Percentiles rank a stretch among this genome's conserved stretches.
phyloP scores from a whole-genome alignment of 2,888 invertebrate genomes.

The Stratiomys singularior region DNA sequence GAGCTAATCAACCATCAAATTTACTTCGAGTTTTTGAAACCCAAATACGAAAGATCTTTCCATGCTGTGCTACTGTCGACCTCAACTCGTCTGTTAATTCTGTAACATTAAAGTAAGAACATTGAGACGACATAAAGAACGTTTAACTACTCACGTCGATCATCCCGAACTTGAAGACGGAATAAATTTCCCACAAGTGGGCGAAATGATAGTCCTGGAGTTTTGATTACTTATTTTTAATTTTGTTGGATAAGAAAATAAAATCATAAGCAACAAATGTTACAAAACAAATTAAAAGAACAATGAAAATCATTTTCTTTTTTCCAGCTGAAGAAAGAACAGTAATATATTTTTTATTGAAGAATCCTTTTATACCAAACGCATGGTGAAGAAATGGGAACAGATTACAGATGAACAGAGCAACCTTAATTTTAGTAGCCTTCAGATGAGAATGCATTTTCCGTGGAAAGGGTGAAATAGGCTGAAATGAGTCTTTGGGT shows the following conservation, averaged over 20 bases:
- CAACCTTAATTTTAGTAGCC: too few relatives aligned
- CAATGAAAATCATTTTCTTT: too few relatives aligned
- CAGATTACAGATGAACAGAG: too few relatives aligned
- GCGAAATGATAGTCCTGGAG: constrained; percentile 58
- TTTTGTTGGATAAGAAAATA: not conserved
- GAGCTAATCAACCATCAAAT: too few relatives aligned
- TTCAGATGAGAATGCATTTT: too few relatives aligned
- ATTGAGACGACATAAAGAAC: not conserved
- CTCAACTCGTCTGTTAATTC: not conserved
- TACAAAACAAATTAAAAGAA: not conserved
- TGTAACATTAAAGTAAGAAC: not conserved
- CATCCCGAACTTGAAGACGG: constrained; percentile 56
- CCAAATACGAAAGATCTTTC: not conserved
- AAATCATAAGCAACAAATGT: not conserved
- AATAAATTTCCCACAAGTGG: constrained; percentile 60
- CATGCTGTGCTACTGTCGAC: not conserved
- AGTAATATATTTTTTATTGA: too few relatives aligned
- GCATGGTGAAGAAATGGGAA: too few relatives aligned
- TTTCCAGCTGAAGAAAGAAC: too few relatives aligned
- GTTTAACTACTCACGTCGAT: constrained; percentile 56
- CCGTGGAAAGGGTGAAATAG: too few relatives aligned
- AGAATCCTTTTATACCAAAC: too few relatives aligned
- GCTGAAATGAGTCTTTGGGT: too few relatives aligned
- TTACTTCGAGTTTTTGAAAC: not conserved
- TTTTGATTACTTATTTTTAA: constrained; percentile 6